These are phyloP conservation scores for Heliothis peltigera DNA, from an alignment of 2,888 invertebrate genomes.

Conservation along the genomic window DNA sequence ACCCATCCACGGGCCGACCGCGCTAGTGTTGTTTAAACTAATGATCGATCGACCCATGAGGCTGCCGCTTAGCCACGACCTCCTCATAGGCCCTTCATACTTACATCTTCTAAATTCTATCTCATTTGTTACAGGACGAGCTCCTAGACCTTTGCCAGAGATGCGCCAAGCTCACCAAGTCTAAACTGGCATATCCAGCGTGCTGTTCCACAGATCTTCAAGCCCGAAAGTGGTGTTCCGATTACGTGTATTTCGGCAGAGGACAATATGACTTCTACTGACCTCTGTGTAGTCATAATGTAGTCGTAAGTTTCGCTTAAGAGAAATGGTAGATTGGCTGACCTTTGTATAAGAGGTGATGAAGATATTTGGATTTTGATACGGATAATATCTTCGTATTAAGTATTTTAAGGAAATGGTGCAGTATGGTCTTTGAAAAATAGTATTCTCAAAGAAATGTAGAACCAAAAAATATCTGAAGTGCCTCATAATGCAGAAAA, in stretches of 20 bases:
- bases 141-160: slow-evolving; percentile 90
- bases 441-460: no score
- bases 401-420: slow-evolving; percentile 12
- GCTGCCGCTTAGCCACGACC: no score
- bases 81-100: no score
- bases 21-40: no score
- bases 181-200: slow-evolving; percentile 88
- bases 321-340: slow-evolving; percentile 21
- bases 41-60: no score
- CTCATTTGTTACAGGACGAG: slow-evolving; percentile 80
- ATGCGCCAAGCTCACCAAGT: slow-evolving; percentile 91
- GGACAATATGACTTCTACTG: slow-evolving; percentile 79
- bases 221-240: slow-evolving; percentile 90
- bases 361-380: slow-evolving; percentile 31
- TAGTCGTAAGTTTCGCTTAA: slow-evolving; percentile 11
- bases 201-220: slow-evolving; percentile 90
- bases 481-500: no score
- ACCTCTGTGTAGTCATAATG: slow-evolving; percentile 9
- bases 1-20: no score
- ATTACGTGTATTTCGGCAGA: slow-evolving; percentile 89
- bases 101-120: neutral
- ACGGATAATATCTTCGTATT: slow-evolving; percentile 16
- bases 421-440: neutral
- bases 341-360: slow-evolving; percentile 9
- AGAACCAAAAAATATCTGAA: neutral